Evolutionary conservation across 2,113 vertebrate species (phyloP), one percentile per base, ranked within the genome.

Genomic region (Odontesthes bonariensis): DNA sequence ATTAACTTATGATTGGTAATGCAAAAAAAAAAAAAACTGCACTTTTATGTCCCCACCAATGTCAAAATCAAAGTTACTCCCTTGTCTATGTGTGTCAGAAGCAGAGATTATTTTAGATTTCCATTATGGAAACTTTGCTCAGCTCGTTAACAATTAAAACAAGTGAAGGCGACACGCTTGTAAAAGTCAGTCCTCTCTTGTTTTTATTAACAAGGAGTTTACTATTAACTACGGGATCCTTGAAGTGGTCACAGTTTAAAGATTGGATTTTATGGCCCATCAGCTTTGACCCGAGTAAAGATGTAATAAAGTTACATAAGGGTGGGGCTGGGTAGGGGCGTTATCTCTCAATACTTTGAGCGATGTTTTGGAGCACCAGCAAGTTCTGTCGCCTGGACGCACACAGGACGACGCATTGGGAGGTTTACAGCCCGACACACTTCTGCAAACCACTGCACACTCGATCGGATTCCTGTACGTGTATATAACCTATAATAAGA

Each of bases 181-280:
- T 78, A 79, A 88, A 89, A 80, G 65, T 78, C 71, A 68, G 61
- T 61, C 19, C 54, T 69, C 66, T 76, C 59, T 79, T 27, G 72
- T 78, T 88, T n/a, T 89, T 86, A 88, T 85, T 89, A 90, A 90
- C 76, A 77, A 67, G 69, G 17, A 79, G 79, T 91, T 89, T 81
- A 71, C 77, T 77, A 89, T 90, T 90, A 88, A 91, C 84, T 59
- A 5, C 13, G 53, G 59, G 59, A 69, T 2, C 73, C 78, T 89
- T 92, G 80, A 86, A 88, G 87, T 90, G 83, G 77, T 85, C 67
- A 69, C 73, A 57, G 81, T 87, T 86, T 74, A 80, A 47, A 82
- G 84, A 81, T 78, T 77, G 56, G 59, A 38, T 85, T 91, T 92
- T 91, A 91, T 87, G 78, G 78, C 42, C 77, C 71, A 77, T 90